A percentile compares a stretch with the other conserved stretches of the same genome.
These are phyloP conservation scores for Zaprionus lineosus DNA, from an alignment of 2,888 invertebrate species.

Conservation along the genomic window DNA sequence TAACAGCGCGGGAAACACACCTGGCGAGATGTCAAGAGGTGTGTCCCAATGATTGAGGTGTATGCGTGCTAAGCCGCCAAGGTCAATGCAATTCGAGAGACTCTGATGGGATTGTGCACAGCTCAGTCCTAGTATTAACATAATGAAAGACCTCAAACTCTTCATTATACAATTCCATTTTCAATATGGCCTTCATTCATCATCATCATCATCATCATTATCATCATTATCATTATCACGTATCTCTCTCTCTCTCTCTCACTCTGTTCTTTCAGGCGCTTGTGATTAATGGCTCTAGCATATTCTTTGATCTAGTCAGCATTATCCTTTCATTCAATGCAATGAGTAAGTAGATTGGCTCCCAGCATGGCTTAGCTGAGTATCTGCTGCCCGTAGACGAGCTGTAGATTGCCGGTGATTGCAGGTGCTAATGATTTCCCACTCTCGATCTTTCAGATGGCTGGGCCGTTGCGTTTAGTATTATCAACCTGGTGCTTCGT, in stretches of 20 bases:
- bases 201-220: not conserved
- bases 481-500: constrained; percentile 80
- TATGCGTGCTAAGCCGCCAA: constrained; percentile 24
- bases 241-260: constrained; percentile 10
- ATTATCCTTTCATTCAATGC: constrained; percentile 77
- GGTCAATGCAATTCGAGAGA: constrained; percentile 37
- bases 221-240: constrained; percentile 1
- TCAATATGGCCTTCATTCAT: not conserved
- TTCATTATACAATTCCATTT: no score
- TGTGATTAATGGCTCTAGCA: constrained; percentile 81
- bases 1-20: constrained; percentile 1
- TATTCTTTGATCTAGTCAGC: constrained; percentile 82
- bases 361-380: constrained; percentile 1
- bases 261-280: constrained; percentile 79
- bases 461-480: constrained; percentile 82
- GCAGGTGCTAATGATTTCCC: no score
- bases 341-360: constrained; percentile 81
- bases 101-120: no score
- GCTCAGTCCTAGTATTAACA: no score
- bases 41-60: constrained; percentile 29
- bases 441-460: constrained; percentile 71
- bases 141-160: no score
- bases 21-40: constrained; percentile 27
- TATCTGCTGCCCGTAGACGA: no score
- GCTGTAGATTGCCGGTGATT: no score